Base-by-base conservation (phyloP, 2,888 invertebrate species). In the Hetaerina titia region DNA sequence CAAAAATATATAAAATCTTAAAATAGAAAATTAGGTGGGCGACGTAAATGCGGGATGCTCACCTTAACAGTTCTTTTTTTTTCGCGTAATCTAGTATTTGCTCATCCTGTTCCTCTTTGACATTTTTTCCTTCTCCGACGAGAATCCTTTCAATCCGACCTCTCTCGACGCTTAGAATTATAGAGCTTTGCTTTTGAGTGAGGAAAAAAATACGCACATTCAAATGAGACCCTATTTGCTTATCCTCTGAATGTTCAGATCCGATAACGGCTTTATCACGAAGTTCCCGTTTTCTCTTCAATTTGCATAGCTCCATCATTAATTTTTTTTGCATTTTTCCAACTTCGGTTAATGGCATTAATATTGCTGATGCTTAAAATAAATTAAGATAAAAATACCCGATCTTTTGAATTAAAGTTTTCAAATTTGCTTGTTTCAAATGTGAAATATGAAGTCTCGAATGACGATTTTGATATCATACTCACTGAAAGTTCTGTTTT, bases 221-320 rank as follows among this genome's bases (percentile, higher is more conserved):
- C 11, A 81, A 81, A 81, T 81, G 81, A 81, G 81, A 81, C 81
- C 81, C 81, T 81, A 31, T 81, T 81, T 81, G 25, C 25, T 81
- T 81, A 81, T 81, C 81, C 31, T 31, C n/a, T 25, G 81, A 81
- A 81, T 31, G n/a, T 31, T 81, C 13, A 81, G 31, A 81, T 25
- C 81, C 25, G 81, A 81, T 81, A 81, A 81, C 31, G 81, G n/a
- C 81, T 31, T 81, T 31, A 81, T 81, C 81, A 11, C 81, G 13
- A 81, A 81, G 81, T 81, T 81, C 81, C 31, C 9, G 81, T 11
- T 81, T 81, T 25, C 81, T 81, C 31, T 31, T 31, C 81, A 81
- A 81, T 81, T 81, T 15, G 81, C 31, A 81, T 25, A 11, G 11
- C 60, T 13, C 31, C 25, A n/a, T 81, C 31, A 81, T 81, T 31